Base-by-base conservation (phyloP, 2,888 invertebrate species). In the Lasioglossum pauxillum region DNA sequence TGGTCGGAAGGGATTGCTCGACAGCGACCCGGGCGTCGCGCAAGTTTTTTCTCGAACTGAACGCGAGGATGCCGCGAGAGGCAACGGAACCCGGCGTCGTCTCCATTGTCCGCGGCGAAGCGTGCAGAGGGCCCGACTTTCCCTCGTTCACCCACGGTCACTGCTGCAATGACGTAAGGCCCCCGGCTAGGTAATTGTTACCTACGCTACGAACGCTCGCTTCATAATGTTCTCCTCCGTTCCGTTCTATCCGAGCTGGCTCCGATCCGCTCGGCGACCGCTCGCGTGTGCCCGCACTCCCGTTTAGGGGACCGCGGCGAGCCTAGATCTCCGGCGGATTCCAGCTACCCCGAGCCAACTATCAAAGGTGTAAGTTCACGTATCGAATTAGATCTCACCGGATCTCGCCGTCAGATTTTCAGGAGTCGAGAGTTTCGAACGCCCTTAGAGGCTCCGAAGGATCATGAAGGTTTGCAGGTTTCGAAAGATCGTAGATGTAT, bases 121-220 rank as follows among this genome's bases (percentile, higher is more conserved):
- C 94, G 92, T 94, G 93, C 92, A 93, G 92, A 89, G 90, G 87
- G 83, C 88, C 90, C 90, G 93, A 93, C 94, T 94, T 94, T 94
- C 94, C 93, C 93, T 94, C 93, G 92, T 94, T 93, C 93, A 90
- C 91, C 93, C 94, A 94, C 94, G 94, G 94, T 94, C 94, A 94
- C 93, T 93, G 92, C 90, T 92, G 92, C 92, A 89, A 89, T 94
- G 94, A 94, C 93, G 94, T 93, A 94, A 94, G 92, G 87, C 88
- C 89, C 86, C 90, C 82, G 88, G 84, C 92, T 88, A 88, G 90
- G 92, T 93, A 93, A 93, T 93, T 93, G 92, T 93, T 93, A 92
- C 90, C 91, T 90, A 87, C 84, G 91, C 88, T 89, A 91, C 86
- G 86, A 85, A 89, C 88, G 90, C 82, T 87, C 89, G 91, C 90